phyloP scores from a whole-genome alignment of 2,113 vertebrate species.

The Vidua chalybeata region DNA sequence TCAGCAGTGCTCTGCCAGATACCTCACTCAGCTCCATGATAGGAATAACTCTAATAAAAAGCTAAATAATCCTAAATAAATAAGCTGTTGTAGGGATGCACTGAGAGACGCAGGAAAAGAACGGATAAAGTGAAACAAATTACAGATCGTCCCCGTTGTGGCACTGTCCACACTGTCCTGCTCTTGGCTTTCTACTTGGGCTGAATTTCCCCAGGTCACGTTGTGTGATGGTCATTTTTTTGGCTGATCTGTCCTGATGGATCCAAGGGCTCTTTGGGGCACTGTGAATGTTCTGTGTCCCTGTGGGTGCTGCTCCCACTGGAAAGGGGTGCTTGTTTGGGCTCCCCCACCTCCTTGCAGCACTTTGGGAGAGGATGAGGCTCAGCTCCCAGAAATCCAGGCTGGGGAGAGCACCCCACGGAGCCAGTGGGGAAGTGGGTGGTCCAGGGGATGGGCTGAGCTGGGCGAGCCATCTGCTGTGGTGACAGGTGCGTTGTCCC shows the following conservation, averaged over 20 bases:
- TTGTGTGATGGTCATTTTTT: background rate
- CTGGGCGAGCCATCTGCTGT: background rate
- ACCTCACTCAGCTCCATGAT: background rate
- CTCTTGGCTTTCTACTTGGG: background rate
- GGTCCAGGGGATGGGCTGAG: background rate
- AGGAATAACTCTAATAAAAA: background rate
- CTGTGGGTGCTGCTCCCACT: rapidly evolving
- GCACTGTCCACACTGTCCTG: background rate
- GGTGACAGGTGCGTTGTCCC: rapidly evolving
- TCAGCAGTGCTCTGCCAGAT: background rate
- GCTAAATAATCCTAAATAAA: background rate
- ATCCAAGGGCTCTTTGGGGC: background rate
- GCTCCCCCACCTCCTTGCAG: background rate
- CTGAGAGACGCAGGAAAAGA: rapidly evolving
- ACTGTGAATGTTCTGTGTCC: rapidly evolving
- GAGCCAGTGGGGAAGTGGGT: background rate
- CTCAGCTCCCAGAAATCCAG: background rate
- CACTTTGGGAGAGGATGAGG: background rate
- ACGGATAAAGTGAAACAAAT: background rate
- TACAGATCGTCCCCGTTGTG: rapidly evolving
- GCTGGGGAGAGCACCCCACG: rapidly evolving
- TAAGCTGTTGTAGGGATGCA: rapidly evolving
- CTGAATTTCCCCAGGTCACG: background rate
- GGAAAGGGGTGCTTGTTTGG: background rate
- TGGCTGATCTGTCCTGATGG: background rate